These are phyloP conservation scores for Miltochrista miniata DNA, from an alignment of 2,888 invertebrate species.

Conservation along the genomic window DNA sequence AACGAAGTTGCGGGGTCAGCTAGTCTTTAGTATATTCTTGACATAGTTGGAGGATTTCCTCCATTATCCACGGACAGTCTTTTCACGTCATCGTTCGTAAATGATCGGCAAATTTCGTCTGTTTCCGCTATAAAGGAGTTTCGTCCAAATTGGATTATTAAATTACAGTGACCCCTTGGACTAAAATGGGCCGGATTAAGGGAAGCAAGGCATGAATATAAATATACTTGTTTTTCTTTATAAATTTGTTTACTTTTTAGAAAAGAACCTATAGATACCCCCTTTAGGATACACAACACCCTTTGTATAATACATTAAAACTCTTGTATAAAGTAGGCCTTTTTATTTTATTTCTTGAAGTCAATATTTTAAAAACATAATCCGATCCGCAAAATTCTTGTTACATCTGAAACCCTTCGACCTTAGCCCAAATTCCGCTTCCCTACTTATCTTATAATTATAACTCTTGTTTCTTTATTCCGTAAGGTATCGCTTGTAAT, in stretches of 20 bases:
- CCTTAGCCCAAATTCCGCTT: too few relatives aligned
- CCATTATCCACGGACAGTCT: conserved; percentile 4
- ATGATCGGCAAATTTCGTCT: conserved; percentile 14
- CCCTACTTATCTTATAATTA: too few relatives aligned
- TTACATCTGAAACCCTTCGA: too few relatives aligned
- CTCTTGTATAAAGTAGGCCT: too few relatives aligned
- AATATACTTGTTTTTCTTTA: conserved; percentile 21
- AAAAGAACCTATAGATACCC: background rate
- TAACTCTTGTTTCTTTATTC: too few relatives aligned
- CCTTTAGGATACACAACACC: background rate
- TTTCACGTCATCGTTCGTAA: conserved; percentile 10
- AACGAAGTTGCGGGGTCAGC: too few relatives aligned
- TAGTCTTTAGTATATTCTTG: background rate
- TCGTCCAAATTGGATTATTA: conserved; percentile 33
- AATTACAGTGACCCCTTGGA: conserved; percentile 27
- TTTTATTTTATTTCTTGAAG: too few relatives aligned
- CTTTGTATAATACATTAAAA: too few relatives aligned
- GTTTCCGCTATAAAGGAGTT: conserved; percentile 17
- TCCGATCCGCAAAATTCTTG: too few relatives aligned
- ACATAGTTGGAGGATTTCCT: background rate
- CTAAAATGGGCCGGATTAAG: conserved; percentile 13
- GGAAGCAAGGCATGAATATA: conserved; percentile 7
- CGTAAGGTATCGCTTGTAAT: too few relatives aligned
- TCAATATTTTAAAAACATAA: too few relatives aligned
- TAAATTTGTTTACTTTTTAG: conserved; percentile 18